Percentiles rank a stretch among this genome's conserved stretches.
Evolutionary conservation across 2,113 vertebrate species (phyloP).

Genomic region (Halcyon malimbica): DNA sequence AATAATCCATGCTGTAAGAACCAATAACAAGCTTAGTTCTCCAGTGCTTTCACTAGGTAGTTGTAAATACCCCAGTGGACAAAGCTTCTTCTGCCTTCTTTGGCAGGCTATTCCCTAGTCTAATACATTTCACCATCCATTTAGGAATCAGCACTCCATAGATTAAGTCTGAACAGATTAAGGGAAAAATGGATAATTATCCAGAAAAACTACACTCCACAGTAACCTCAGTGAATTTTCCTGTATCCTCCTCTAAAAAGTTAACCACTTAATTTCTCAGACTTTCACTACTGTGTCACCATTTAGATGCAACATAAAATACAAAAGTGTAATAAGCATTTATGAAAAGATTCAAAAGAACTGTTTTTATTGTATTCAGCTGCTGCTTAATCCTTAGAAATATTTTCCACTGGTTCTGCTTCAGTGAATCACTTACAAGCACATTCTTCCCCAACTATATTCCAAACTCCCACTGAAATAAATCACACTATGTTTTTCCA

Average conservation of each 20-base stretch:
- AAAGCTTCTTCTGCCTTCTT: neutral
- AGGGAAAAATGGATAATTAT: neutral
- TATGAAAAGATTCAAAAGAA: neutral
- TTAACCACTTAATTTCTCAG: neutral
- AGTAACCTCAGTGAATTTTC: neutral
- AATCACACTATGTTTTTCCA: neutral
- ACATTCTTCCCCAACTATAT: neutral
- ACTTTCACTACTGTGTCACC: neutral
- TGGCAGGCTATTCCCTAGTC: neutral
- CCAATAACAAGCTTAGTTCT: neutral
- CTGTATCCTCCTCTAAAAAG: neutral
- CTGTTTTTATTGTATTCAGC: neutral
- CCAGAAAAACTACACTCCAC: neutral
- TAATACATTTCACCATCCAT: neutral
- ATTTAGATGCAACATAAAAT: neutral
- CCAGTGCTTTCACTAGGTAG: rapidly evolving
- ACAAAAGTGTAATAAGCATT: neutral
- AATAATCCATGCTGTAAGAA: neutral
- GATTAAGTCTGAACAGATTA: neutral
- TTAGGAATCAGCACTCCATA: neutral
- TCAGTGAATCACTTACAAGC: neutral
- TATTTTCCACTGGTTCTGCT: neutral
- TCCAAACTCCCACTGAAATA: neutral
- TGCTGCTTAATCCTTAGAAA: neutral
- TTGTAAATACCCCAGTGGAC: neutral